These are phyloP conservation scores for Drosophila mauritiana DNA, from an alignment of 1,140 invertebrate species.

Conservation along the genomic window DNA sequence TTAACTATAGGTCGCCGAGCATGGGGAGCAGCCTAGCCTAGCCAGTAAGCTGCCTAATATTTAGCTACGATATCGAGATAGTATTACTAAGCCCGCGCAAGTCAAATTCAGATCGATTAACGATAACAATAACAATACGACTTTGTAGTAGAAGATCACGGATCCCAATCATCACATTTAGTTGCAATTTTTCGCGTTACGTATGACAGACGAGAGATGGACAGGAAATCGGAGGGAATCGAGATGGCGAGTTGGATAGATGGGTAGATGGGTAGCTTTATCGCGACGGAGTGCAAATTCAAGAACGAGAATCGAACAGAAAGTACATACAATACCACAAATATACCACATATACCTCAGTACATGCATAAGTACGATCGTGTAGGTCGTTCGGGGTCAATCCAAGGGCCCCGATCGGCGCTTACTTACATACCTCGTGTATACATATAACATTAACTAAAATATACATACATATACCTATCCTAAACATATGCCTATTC, in stretches of 20 bases:
- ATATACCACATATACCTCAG: conserved; percentile 83
- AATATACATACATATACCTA: conserved; percentile 63
- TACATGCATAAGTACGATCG: conserved; percentile 77
- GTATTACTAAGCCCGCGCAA: conserved; percentile 46
- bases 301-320: conserved; percentile 64
- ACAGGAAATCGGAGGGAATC: neutral
- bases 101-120: conserved; percentile 72
- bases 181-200: conserved; percentile 75
- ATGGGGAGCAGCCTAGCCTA: conserved; percentile 20
- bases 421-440: conserved; percentile 75
- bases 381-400: conserved; percentile 22
- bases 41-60: conserved; percentile 50
- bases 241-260: conserved; percentile 20
- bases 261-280: conserved; percentile 64
- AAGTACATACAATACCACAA: conserved; percentile 81
- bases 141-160: conserved; percentile 25
- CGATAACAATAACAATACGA: conserved; percentile 52
- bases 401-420: conserved; percentile 8
- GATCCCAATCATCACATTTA: conserved; percentile 65
- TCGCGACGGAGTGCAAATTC: conserved; percentile 66
- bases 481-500: conserved; percentile 36
- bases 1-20: conserved; percentile 34
- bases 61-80: conserved; percentile 48
- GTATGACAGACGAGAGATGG: conserved; percentile 41
- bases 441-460: conserved; percentile 77